Evolutionary conservation across 1,140 invertebrate genomes (phyloP).

Genomic region (Daktulosphaira vitifoliae): DNA sequence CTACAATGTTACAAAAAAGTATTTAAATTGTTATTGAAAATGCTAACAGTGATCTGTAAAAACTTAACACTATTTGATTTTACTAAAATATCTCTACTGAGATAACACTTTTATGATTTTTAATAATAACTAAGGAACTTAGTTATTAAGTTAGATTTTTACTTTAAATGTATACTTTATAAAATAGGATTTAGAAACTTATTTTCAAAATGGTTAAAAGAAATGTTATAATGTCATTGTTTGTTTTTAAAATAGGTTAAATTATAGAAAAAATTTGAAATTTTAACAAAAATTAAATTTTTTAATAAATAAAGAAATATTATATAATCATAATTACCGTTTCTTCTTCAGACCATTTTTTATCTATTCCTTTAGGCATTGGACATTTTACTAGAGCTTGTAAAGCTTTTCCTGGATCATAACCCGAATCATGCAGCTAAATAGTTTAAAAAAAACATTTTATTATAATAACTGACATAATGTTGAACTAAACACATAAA

Average conservation of each 20-base stretch:
- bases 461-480: neutral
- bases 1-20: constrained; percentile 42
- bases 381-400: constrained; percentile 95
- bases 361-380: constrained; percentile 90
- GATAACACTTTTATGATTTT: too few relatives aligned
- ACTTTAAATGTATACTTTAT: too few relatives aligned
- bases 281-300: neutral
- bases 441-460: constrained; percentile 37
- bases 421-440: constrained; percentile 83
- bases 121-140: too few relatives aligned
- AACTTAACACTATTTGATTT: too few relatives aligned
- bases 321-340: constrained; percentile 55
- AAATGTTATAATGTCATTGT: neutral
- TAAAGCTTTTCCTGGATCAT: constrained; percentile 88
- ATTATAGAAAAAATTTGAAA: neutral
- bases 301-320: neutral
- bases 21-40: constrained; percentile 6
- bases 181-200: neutral
- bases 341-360: constrained; percentile 97
- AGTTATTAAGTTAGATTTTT: too few relatives aligned
- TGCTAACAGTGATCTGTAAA: too few relatives aligned
- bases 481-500: too few relatives aligned
- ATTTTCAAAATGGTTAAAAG: neutral
- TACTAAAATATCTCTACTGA: too few relatives aligned
- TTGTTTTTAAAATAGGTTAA: neutral